Conservation (phyloP, 2,797 vertebrate species). For the Anas bernieri region DNA sequence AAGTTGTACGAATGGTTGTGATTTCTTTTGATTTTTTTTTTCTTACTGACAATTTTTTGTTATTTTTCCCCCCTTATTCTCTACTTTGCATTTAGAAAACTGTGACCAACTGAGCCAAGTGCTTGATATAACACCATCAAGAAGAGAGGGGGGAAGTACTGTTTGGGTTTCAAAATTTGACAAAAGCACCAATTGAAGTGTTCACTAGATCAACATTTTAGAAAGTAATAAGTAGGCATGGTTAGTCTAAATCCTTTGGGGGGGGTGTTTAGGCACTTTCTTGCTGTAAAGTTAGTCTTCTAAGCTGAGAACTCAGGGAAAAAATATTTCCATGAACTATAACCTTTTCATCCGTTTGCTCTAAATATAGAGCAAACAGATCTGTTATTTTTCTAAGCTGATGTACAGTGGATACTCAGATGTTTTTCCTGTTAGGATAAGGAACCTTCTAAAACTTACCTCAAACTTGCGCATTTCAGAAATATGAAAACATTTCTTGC, state of each 20-base stretch:
- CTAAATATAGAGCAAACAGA: background rate
- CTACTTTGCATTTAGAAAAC: background rate
- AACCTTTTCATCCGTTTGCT: background rate
- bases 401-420: background rate
- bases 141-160: background rate
- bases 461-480: background rate
- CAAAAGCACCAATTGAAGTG: background rate
- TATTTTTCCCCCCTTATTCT: no score
- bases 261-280: background rate
- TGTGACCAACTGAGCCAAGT: background rate
- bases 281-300: background rate
- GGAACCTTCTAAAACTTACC: background rate
- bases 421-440: background rate
- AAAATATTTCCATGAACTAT: background rate
- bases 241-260: background rate
- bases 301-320: background rate
- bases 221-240: background rate
- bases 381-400: background rate
- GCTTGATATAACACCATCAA: background rate
- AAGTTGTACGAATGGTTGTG: background rate
- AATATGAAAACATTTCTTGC: background rate
- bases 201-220: background rate
- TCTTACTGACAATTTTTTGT: background rate
- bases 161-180: background rate
- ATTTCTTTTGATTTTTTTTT: background rate